Conservation (phyloP, 2,888 invertebrate genomes). For the Melanostoma scalare region DNA sequence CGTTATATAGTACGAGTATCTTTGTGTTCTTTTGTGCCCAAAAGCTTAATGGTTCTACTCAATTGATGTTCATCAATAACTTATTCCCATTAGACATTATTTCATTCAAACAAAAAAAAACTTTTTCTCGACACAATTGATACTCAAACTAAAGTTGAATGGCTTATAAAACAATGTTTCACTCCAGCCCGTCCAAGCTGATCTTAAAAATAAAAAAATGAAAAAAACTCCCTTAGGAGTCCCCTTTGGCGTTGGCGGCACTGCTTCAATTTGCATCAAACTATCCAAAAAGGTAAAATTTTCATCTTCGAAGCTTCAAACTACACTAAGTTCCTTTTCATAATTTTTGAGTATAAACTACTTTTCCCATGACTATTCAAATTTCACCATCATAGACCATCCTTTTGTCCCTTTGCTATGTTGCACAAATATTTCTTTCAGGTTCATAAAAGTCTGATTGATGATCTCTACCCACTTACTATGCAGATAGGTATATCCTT, state of each 20-base stretch:
- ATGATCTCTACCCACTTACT: slow-evolving; percentile 48
- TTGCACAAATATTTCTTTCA: slow-evolving; percentile 1
- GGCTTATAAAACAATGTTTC: too few relatives aligned
- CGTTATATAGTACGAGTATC: too few relatives aligned
- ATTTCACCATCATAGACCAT: slow-evolving; percentile 40
- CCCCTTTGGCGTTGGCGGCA: slow-evolving; percentile 25
- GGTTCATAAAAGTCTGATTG: slow-evolving; percentile 60
- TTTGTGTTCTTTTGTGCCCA: too few relatives aligned
- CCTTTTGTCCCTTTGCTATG: slow-evolving; percentile 23
- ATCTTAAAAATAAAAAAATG: slow-evolving; percentile 8
- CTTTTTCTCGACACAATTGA: too few relatives aligned
- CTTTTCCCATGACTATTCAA: slow-evolving; percentile 53
- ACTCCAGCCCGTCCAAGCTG: not conserved
- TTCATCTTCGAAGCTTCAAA: slow-evolving; percentile 20
- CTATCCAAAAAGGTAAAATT: slow-evolving; percentile 45
- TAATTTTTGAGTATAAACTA: slow-evolving; percentile 27
- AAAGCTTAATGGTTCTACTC: too few relatives aligned
- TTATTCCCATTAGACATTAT: too few relatives aligned
- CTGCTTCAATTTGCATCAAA: slow-evolving; percentile 52
- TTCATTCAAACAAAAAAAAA: too few relatives aligned
- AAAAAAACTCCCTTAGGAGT: slow-evolving; percentile 32
- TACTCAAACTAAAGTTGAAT: too few relatives aligned
- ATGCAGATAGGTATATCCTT: slow-evolving; percentile 8
- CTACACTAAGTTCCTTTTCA: slow-evolving; percentile 31
- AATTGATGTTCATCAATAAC: too few relatives aligned